A percentile compares a stretch with the other conserved stretches of the same genome.
These are phyloP conservation scores for Epinotia bilunana DNA, from an alignment of 2,888 invertebrate genomes.

Conservation along the genomic window DNA sequence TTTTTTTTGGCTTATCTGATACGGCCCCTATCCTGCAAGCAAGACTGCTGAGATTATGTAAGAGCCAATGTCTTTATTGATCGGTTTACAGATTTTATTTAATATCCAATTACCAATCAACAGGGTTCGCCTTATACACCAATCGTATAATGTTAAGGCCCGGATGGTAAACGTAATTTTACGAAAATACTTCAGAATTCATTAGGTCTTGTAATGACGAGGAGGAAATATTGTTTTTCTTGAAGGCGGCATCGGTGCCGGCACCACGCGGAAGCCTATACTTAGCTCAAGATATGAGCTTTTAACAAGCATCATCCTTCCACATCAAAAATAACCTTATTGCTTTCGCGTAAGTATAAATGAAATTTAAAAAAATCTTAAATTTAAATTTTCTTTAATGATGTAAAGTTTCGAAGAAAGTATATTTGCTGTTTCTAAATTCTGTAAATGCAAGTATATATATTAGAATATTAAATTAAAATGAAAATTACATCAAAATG, in stretches of 20 bases:
- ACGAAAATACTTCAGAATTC: slow-evolving; percentile 40
- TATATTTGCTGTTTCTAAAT: not conserved
- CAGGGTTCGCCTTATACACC: slow-evolving; percentile 3
- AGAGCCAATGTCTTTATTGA: not conserved
- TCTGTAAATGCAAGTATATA: too few relatives aligned
- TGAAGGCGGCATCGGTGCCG: slow-evolving; percentile 43
- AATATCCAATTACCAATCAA: not conserved
- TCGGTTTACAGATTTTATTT: slow-evolving; percentile 2
- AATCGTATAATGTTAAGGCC: not conserved
- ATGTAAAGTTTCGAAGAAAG: slow-evolving; percentile 24
- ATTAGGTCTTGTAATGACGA: slow-evolving; percentile 41
- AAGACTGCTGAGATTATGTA: not conserved
- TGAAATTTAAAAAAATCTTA: not conserved
- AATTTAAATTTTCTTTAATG: slow-evolving; percentile 11
- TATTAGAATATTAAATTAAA: too few relatives aligned
- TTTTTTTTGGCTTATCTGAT: too few relatives aligned
- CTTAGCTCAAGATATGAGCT: slow-evolving; percentile 68
- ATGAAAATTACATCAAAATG: too few relatives aligned
- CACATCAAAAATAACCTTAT: slow-evolving; percentile 54
- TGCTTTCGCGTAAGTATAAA: slow-evolving; percentile 42
- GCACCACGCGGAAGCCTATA: slow-evolving; percentile 62
- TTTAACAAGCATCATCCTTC: slow-evolving; percentile 64
- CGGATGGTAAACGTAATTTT: slow-evolving; percentile 40
- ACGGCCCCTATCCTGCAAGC: not conserved
- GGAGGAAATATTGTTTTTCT: slow-evolving; percentile 51